Base-by-base conservation (phyloP, 2,888 invertebrate genomes). In the Encarsia formosa region DNA sequence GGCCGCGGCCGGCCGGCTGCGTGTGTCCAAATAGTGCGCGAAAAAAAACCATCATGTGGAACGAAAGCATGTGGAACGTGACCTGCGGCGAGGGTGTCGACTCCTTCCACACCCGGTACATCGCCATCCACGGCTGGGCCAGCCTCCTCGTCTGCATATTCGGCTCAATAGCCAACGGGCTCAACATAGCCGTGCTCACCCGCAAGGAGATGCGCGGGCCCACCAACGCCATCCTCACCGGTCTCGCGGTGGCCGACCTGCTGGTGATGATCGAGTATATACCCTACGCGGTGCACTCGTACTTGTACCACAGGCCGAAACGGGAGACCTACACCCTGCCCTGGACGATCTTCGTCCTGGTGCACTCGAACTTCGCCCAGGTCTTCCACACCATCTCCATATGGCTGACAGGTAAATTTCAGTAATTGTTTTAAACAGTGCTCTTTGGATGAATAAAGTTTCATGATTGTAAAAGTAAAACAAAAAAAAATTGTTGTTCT, bases 221-320 rank as follows among this genome's bases (percentile, higher is more conserved):
- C 3, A 95, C 93, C 23, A 96, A 96, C 76, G 85, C 89, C 45
- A 92, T 96, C 53, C 82, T 96, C 34, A 92, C 92, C 0, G 91
- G 89, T 5, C 78, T 92, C 24, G 96, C 96, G 0, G 85, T 94
- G 8, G 91, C 95, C 15, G 96, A 96, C 71, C 81, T 96, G 26
- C 80, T 93, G n/a, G 94, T 95, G 15, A 95, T 96, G 87, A 79
- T 95, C 64, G 92, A 92, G 65, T 96, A 95, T 74, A 88, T 96
- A 58, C 94, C 95, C 0, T 94, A 89, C 71, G 86, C 88, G 2
- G 81, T 88, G 47, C 89, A 91, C 71, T 85, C 85, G 71, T 88
- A 87, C 65, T 81, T 91, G 54, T 81, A 85, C 60, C 44, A 70
- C 60, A 41, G 75, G 66, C 74, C 78, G 60, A 59, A 78, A n/a